phyloP scores from a whole-genome alignment of 2,888 invertebrate species.

The Melinaea marsaeus region DNA sequence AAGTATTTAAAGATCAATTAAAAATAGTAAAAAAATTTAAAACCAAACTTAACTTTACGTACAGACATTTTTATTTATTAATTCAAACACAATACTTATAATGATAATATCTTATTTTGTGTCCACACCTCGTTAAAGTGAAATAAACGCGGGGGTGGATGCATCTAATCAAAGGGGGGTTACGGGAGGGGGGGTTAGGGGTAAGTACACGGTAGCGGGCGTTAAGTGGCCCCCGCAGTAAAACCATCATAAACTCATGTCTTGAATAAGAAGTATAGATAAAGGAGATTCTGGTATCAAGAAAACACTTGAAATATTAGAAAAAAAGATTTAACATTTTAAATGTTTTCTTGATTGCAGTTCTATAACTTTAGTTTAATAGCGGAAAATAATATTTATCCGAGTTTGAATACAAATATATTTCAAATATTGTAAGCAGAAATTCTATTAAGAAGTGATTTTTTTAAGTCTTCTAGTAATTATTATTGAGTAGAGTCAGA shows the following conservation, averaged over 20 bases:
- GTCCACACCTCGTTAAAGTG: constrained; percentile 24
- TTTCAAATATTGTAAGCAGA: too few relatives aligned
- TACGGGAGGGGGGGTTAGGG: constrained; percentile 34
- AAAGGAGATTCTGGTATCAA: constrained; percentile 32
- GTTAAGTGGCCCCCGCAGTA: constrained; percentile 72
- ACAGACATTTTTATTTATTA: background rate
- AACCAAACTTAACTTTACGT: background rate
- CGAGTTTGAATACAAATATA: too few relatives aligned
- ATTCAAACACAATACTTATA: background rate
- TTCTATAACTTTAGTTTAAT: too few relatives aligned
- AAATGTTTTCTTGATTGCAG: too few relatives aligned
- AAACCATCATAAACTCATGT: constrained; percentile 74
- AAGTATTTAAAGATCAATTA: too few relatives aligned
- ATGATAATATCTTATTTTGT: background rate
- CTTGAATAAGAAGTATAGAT: constrained; percentile 55
- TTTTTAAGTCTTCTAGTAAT: too few relatives aligned
- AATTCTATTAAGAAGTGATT: too few relatives aligned
- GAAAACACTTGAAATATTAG: too few relatives aligned
- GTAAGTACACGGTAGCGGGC: constrained; percentile 59
- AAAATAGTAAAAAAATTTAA: too few relatives aligned
- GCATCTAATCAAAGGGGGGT: constrained; percentile 54
- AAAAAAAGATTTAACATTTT: too few relatives aligned
- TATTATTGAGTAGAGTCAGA: background rate
- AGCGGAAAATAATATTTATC: too few relatives aligned
- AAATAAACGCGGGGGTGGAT: constrained; percentile 53